Percentiles rank a stretch among this genome's conserved stretches.
Evolutionary conservation across 2,797 vertebrate species (phyloP).

Genomic region (Pseudochirops cupreus): DNA sequence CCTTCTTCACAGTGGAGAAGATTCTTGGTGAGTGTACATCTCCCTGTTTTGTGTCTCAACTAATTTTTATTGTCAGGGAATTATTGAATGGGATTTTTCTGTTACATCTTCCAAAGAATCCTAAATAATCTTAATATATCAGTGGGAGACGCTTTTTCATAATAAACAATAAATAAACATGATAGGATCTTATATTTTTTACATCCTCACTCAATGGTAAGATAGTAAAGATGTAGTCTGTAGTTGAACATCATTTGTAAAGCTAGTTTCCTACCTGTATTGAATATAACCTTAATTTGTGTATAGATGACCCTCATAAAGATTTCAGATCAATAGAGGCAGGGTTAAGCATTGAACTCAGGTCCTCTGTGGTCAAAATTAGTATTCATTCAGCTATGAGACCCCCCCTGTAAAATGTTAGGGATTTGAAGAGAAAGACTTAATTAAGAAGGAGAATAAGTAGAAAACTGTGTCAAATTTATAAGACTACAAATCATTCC

Average conservation of each 20-base stretch:
- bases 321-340: background rate
- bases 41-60: background rate
- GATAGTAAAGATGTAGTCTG: background rate
- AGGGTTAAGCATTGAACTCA: background rate
- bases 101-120: background rate
- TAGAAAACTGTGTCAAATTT: too few species aligned
- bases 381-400: background rate
- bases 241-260: background rate
- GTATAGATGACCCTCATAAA: background rate
- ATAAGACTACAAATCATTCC: too few species aligned
- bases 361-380: background rate
- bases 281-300: background rate
- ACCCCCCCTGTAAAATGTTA: background rate
- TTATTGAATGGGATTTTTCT: background rate
- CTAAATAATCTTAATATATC: background rate
- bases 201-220: background rate
- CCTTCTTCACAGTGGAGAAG: background rate
- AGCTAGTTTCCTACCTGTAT: background rate
- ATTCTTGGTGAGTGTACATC: background rate
- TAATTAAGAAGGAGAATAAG: background rate
- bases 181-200: background rate
- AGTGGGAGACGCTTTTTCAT: background rate
- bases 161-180: background rate
- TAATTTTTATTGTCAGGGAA: background rate
- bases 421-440: background rate